A percentile compares a stretch with the other conserved stretches of the same genome.
phyloP scores from a whole-genome alignment of 2,113 vertebrate species.

The Misgurnus mizolepis region DNA sequence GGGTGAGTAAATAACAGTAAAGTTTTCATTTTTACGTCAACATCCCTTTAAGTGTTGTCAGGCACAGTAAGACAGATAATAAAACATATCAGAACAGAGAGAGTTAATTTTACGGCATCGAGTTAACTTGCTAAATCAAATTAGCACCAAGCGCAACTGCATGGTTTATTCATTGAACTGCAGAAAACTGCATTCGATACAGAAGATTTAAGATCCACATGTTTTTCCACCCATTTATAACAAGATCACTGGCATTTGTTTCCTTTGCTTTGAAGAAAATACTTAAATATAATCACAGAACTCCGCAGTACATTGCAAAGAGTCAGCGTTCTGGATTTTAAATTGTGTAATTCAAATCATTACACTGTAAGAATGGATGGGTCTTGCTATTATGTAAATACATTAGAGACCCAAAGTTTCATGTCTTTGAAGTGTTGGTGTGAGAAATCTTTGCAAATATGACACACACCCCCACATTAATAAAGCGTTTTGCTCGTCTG shows the following conservation, averaged over 20 bases:
- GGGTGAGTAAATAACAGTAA: too few species aligned
- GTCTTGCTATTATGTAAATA: neutral
- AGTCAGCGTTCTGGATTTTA: neutral
- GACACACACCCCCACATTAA: neutral
- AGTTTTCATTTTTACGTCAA: too few species aligned
- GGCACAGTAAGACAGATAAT: too few species aligned
- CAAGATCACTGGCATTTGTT: neutral
- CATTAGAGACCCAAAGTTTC: neutral
- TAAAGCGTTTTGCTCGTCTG: constrained; percentile 23
- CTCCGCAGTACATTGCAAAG: neutral
- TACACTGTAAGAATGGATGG: too few species aligned
- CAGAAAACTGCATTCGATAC: constrained; percentile 23
- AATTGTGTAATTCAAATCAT: neutral
- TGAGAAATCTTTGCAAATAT: constrained; percentile 12
- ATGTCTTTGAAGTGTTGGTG: constrained; percentile 2
- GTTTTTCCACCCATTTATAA: constrained; percentile 14
- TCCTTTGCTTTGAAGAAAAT: neutral
- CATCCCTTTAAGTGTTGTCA: too few species aligned
- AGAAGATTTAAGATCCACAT: constrained; percentile 28
- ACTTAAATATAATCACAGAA: constrained; percentile 3
- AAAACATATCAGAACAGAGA: neutral
- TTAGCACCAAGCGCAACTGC: neutral
- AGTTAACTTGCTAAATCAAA: neutral
- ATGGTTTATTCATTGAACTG: constrained; percentile 10
- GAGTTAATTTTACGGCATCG: neutral